A percentile compares a stretch with the other conserved stretches of the same genome.
Conservation (phyloP, 2,888 invertebrate genomes). For the Lasioglossum malachurum region DNA sequence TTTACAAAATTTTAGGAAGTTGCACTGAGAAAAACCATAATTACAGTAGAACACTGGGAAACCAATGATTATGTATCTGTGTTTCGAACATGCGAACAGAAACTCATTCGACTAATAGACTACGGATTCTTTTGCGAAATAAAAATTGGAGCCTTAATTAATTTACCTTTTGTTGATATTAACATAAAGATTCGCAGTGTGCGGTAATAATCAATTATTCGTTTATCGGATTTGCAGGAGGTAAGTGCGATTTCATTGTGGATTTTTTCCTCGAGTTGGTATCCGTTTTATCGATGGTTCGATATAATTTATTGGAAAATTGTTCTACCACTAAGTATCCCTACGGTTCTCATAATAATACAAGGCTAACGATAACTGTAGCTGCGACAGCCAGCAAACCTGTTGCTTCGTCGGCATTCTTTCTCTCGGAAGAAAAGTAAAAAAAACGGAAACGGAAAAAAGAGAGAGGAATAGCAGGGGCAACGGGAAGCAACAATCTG, state of each 20-base stretch:
- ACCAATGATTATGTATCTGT: too few relatives aligned
- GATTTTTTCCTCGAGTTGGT: background rate
- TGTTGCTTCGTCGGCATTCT: background rate
- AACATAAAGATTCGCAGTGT: background rate
- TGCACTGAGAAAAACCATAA: too few relatives aligned
- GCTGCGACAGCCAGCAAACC: background rate
- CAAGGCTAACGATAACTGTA: background rate
- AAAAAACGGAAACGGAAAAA: background rate
- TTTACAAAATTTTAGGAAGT: too few relatives aligned
- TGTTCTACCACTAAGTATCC: background rate
- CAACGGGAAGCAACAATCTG: background rate
- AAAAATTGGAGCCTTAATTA: too few relatives aligned
- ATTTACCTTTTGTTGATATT: background rate
- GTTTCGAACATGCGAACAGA: too few relatives aligned
- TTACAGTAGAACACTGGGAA: too few relatives aligned
- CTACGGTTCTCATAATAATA: background rate
- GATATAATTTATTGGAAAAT: slow-evolving; percentile 8
- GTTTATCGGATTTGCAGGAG: background rate
- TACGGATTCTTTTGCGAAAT: too few relatives aligned
- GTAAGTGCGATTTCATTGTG: background rate
- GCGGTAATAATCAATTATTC: background rate
- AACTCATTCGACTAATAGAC: background rate
- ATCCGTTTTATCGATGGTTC: background rate
- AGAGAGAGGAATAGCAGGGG: background rate
- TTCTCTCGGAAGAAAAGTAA: background rate